phyloP scores from a whole-genome alignment of 2,797 vertebrate species.

The Chaenodraco wilsoni region DNA sequence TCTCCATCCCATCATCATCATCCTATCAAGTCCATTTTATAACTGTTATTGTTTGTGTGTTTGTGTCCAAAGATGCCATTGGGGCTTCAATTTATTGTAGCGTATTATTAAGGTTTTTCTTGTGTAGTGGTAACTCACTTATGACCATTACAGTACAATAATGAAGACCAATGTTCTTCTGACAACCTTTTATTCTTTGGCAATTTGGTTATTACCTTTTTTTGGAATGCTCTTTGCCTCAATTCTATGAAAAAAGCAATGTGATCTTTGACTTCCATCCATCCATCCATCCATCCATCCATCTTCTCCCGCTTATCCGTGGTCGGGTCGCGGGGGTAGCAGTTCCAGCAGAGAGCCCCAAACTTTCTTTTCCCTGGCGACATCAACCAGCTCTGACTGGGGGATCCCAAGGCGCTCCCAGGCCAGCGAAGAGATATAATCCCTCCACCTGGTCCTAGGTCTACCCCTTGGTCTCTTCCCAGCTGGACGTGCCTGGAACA shows the following conservation, averaged over 20 bases:
- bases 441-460: no score
- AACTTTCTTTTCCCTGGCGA: no score
- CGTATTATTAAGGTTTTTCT: neutral
- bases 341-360: no score
- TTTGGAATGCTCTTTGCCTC: conserved; percentile 8
- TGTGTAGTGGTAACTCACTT: neutral
- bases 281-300: no score
- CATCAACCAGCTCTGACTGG: no score
- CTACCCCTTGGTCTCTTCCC: no score
- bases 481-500: no score
- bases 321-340: no score
- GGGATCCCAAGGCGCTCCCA: no score
- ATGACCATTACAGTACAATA: neutral
- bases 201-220: conserved; percentile 2
- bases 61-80: neutral
- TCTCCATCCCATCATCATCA: conserved; percentile 20
- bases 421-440: no score
- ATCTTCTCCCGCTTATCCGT: no score
- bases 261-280: neutral
- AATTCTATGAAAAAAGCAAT: neutral
- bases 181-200: neutral
- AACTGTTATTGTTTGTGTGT: neutral
- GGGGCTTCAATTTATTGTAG: neutral
- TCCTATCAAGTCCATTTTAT: neutral
- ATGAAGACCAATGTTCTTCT: neutral